Conservation (phyloP, 2,113 vertebrate species). For the Microcebus murinus region DNA sequence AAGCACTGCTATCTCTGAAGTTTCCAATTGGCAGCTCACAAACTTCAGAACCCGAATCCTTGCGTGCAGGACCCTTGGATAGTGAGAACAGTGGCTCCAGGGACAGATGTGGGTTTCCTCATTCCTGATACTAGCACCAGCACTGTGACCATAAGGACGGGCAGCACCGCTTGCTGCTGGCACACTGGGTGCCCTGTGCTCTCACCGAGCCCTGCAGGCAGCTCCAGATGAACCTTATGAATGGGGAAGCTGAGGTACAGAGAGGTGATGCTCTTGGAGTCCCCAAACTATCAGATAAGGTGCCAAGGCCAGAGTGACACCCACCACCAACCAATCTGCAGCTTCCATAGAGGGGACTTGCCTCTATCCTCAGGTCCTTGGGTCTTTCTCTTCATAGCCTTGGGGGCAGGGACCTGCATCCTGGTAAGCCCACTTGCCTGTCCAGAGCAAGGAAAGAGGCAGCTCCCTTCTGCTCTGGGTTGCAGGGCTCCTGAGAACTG, state of each 20-base stretch:
- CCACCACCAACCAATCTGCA: not conserved
- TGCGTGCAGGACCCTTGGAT: not conserved
- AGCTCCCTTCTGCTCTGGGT: not conserved
- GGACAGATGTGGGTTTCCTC: not conserved
- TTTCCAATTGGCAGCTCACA: not conserved
- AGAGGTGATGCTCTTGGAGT: not conserved
- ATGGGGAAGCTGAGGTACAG: not conserved
- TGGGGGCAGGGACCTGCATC: not conserved
- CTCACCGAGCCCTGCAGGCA: not conserved
- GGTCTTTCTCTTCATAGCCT: not conserved
- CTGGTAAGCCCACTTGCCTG: no score
- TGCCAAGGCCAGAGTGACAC: not conserved
- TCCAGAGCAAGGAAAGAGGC: not conserved
- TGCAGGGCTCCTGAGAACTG: not conserved
- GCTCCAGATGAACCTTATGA: not conserved
- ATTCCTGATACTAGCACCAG: not conserved
- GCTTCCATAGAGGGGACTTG: not conserved
- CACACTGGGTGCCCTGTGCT: not conserved
- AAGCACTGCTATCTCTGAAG: not conserved
- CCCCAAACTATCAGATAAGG: not conserved
- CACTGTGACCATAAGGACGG: not conserved
- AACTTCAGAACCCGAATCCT: not conserved
- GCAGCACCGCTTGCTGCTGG: not conserved
- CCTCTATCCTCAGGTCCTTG: not conserved
- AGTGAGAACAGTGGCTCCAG: not conserved